A percentile compares a stretch with the other conserved stretches of the same genome.
These are phyloP conservation scores for Oceanites oceanicus DNA, from an alignment of 2,113 vertebrate species.

Conservation along the genomic window DNA sequence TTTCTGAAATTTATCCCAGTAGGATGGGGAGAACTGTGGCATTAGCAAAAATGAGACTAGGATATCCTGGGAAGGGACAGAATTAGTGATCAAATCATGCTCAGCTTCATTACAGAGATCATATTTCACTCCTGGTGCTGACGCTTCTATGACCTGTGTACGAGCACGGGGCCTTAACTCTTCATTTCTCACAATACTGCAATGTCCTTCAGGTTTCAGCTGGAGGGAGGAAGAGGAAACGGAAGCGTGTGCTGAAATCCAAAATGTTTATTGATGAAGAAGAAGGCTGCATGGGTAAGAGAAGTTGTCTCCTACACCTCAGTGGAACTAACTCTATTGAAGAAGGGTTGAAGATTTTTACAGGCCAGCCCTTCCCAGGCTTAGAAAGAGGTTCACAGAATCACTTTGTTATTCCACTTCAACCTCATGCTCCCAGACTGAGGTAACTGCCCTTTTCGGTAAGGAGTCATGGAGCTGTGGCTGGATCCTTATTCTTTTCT, in stretches of 20 bases:
- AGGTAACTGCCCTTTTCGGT: neutral
- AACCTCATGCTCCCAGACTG: neutral
- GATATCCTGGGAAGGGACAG: neutral
- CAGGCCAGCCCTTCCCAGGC: neutral
- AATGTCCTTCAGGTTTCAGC: slow-evolving; percentile 20
- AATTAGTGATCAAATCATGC: neutral
- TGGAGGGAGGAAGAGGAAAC: slow-evolving; percentile 79
- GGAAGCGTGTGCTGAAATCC: slow-evolving; percentile 87
- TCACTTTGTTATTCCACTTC: neutral
- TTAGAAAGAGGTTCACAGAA: neutral
- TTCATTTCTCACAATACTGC: neutral
- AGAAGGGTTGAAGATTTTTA: neutral
- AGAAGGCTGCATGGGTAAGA: slow-evolving; percentile 90
- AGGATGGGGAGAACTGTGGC: neutral
- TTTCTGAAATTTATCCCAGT: neutral
- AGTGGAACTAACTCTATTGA: neutral
- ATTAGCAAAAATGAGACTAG: neutral
- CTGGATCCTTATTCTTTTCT: neutral
- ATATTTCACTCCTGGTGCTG: neutral
- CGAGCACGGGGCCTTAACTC: rapidly evolving
- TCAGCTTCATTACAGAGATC: neutral
- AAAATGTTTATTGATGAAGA: slow-evolving; percentile 80
- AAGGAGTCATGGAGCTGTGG: neutral
- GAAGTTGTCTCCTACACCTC: neutral
- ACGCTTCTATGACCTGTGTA: neutral